Conservation (phyloP, 2,888 invertebrate species). For the Athripsodes cinereus region DNA sequence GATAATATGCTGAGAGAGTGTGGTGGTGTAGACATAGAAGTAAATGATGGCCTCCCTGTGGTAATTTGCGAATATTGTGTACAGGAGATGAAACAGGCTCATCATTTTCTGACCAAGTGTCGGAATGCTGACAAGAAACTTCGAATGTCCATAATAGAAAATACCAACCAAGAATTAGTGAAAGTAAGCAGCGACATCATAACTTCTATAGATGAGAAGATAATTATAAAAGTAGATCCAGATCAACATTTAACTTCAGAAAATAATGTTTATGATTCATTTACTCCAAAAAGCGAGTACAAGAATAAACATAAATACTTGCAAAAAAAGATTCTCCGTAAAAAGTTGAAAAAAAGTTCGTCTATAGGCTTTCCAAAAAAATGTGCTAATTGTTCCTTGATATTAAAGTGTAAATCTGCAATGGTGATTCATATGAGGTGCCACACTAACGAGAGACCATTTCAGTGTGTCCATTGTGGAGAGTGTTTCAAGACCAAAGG, state of each 20-base stretch:
- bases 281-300: too few relatives aligned
- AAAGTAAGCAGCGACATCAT: too few relatives aligned
- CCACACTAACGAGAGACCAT: slow-evolving; percentile 24
- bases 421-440: slow-evolving; percentile 15
- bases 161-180: too few relatives aligned
- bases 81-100: slow-evolving; percentile 9
- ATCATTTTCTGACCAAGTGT: slow-evolving; percentile 17
- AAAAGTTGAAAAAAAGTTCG: background rate
- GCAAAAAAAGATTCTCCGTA: background rate
- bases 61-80: slow-evolving; percentile 16
- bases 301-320: too few relatives aligned
- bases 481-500: slow-evolving; percentile 10
- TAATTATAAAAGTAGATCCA: background rate
- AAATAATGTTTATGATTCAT: background rate
- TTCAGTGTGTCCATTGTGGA: slow-evolving; percentile 15
- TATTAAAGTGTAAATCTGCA: slow-evolving; percentile 5
- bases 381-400: slow-evolving; percentile 11
- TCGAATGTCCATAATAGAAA: background rate
- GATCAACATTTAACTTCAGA: background rate
- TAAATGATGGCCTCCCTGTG: slow-evolving; percentile 17
- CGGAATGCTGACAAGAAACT: slow-evolving; percentile 11
- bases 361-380: background rate
- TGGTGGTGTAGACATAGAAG: slow-evolving; percentile 9
- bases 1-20: slow-evolving; percentile 10
- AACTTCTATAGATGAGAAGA: too few relatives aligned